Conservation (phyloP, 2,797 vertebrate species). For the Yasuhikotakia modesta region DNA sequence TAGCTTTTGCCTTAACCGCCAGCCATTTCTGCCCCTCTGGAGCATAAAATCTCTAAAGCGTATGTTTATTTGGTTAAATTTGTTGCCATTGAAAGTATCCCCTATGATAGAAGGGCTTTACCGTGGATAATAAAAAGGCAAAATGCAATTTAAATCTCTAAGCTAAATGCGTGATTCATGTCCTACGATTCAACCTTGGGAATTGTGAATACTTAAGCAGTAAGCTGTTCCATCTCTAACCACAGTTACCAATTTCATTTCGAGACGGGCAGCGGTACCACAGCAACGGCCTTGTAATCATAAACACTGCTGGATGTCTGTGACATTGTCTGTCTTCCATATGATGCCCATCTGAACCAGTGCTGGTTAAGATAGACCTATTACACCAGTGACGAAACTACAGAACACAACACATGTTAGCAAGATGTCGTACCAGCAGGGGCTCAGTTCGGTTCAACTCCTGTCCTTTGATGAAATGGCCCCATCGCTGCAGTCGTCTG, state of each 20-base stretch:
- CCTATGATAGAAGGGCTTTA: conserved; percentile 28
- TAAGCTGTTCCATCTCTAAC: conserved; percentile 43
- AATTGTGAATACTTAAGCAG: conserved; percentile 45
- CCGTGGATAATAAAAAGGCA: conserved; percentile 20
- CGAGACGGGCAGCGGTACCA: conserved; percentile 23
- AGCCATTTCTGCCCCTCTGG: conserved; percentile 7
- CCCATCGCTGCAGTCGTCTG: conserved; percentile 19
- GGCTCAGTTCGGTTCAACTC: conserved; percentile 23
- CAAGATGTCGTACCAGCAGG: conserved; percentile 47
- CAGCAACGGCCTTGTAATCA: conserved; percentile 43
- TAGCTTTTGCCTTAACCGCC: not conserved
- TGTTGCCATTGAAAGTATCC: conserved; percentile 16
- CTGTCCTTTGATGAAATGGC: conserved; percentile 41
- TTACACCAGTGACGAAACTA: conserved; percentile 35
- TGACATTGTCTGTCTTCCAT: conserved; percentile 42
- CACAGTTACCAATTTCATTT: conserved; percentile 46
- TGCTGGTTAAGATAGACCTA: conserved; percentile 39
- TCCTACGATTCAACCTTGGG: conserved; percentile 30
- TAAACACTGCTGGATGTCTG: conserved; percentile 47
- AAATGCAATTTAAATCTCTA: conserved; percentile 41
- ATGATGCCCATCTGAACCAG: conserved; percentile 37
- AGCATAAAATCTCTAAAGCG: not conserved
- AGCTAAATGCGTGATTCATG: conserved; percentile 12
- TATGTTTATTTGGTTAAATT: conserved; percentile 23
- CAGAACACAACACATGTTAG: conserved; percentile 34